These are phyloP conservation scores for Vollenhovia emeryi DNA, from an alignment of 1,140 invertebrate genomes.

Conservation along the genomic window DNA sequence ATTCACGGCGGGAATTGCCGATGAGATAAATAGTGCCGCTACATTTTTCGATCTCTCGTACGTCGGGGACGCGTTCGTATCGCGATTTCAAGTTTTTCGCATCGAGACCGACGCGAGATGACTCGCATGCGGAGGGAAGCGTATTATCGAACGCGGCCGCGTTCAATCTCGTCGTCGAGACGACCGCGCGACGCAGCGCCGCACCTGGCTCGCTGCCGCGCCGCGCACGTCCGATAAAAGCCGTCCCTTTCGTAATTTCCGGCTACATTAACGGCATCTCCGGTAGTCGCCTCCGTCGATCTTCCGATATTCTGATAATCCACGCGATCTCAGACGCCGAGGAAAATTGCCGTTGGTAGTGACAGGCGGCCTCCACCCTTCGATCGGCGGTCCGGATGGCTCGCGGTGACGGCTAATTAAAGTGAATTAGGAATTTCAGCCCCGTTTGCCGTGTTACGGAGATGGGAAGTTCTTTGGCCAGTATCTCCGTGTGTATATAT, in stretches of 20 bases:
- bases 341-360: conserved; percentile 46
- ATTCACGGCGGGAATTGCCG: background rate
- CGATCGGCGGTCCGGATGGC: conserved; percentile 9
- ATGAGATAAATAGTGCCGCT: background rate
- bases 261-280: conserved; percentile 56
- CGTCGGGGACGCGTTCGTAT: background rate
- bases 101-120: background rate
- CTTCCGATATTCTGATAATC: conserved; percentile 53
- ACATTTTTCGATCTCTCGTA: background rate
- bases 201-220: conserved; percentile 13
- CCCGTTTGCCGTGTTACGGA: background rate
- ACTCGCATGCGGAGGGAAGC: background rate
- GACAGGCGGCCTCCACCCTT: conserved; percentile 4
- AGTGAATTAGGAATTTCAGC: conserved; percentile 44
- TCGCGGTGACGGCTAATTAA: conserved; percentile 52
- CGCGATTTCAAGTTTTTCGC: background rate
- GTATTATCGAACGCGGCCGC: conserved; percentile 33
- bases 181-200: background rate
- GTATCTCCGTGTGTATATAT: background rate
- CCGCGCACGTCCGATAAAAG: conserved; percentile 46
- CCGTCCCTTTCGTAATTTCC: conserved; percentile 52
- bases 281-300: conserved; percentile 35
- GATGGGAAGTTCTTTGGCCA: conserved; percentile 15
- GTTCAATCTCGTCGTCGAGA: conserved; percentile 30
- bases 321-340: conserved; percentile 30